Conservation (phyloP, 2,113 vertebrate species). For the Sardina pilchardus region DNA sequence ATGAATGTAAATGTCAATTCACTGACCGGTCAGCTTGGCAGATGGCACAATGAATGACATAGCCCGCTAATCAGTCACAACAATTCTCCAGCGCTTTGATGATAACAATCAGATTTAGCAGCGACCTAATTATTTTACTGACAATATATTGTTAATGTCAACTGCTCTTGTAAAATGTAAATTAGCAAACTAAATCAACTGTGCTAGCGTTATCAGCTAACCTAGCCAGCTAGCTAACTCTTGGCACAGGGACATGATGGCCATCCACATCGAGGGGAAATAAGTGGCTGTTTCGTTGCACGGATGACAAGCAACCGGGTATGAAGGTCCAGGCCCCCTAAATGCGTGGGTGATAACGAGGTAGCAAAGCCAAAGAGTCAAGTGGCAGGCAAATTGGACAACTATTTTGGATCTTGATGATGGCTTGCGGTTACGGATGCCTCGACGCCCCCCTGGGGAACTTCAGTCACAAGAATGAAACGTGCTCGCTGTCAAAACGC, state of each 20-base stretch:
- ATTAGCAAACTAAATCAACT: background rate
- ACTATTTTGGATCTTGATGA: background rate
- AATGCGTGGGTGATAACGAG: background rate
- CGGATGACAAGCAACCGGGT: background rate
- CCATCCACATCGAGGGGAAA: background rate
- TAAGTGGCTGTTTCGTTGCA: background rate
- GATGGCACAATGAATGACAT: background rate
- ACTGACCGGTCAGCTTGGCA: background rate
- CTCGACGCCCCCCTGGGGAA: background rate
- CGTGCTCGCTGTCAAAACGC: conserved; percentile 11
- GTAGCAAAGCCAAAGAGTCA: background rate
- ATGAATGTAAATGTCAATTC: background rate
- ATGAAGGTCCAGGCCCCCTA: background rate
- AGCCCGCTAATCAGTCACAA: background rate
- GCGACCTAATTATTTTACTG: background rate
- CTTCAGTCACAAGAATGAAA: conserved; percentile 1
- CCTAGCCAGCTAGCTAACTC: background rate
- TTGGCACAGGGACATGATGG: background rate
- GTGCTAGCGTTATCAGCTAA: background rate
- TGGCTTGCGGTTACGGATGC: background rate
- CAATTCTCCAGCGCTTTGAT: background rate
- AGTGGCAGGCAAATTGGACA: background rate
- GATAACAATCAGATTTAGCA: background rate
- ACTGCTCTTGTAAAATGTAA: background rate
- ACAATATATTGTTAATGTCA: background rate